These are phyloP conservation scores for Eubasilissa regina DNA, from an alignment of 1,140 invertebrate species.

Conservation along the genomic window DNA sequence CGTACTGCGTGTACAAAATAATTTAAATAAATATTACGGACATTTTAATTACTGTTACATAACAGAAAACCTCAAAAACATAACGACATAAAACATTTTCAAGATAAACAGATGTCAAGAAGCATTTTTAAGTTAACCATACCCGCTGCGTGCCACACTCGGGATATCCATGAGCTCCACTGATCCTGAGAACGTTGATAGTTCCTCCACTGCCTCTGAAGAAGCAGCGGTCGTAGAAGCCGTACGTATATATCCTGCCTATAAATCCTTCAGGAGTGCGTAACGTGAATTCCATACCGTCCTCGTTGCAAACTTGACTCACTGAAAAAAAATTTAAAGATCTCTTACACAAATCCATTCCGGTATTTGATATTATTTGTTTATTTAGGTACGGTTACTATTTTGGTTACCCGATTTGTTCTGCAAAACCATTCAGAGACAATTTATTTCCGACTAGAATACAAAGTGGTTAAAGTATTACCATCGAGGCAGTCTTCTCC, in stretches of 20 bases:
- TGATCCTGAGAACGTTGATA: constrained; percentile 87
- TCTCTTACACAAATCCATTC: not conserved
- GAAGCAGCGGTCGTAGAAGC: constrained; percentile 92
- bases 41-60: too few species aligned
- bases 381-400: too few species aligned
- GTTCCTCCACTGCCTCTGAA: constrained; percentile 91
- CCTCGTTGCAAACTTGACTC: constrained; percentile 91
- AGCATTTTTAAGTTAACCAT: constrained; percentile 56
- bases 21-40: too few species aligned
- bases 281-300: constrained; percentile 94
- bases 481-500: constrained; percentile 88
- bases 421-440: too few species aligned
- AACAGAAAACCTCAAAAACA: too few species aligned
- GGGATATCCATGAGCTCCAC: constrained; percentile 90
- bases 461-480: constrained; percentile 74
- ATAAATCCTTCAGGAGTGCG: constrained; percentile 90
- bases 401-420: too few species aligned
- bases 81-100: too few species aligned
- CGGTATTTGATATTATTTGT: too few species aligned
- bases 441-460: not conserved
- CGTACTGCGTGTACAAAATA: constrained; percentile 76
- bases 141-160: constrained; percentile 91
- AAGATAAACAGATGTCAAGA: not conserved
- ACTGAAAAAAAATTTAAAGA: constrained; percentile 73
- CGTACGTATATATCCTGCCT: constrained; percentile 92